Evolutionary conservation across 2,888 invertebrate genomes (phyloP).

Genomic region (Latheticus oryzae): DNA sequence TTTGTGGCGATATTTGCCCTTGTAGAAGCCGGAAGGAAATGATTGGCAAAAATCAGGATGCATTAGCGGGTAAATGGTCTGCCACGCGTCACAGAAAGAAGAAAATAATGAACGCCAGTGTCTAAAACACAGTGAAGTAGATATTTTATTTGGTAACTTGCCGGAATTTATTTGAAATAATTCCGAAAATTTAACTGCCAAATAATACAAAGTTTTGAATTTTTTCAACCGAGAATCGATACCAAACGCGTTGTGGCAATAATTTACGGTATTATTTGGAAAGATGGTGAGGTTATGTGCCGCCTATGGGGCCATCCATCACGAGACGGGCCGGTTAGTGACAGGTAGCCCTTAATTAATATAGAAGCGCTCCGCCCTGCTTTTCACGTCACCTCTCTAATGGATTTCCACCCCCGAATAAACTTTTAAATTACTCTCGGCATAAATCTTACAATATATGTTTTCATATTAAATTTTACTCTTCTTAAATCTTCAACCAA

Average conservation of each 20-base stretch:
- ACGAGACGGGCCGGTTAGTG: constrained; percentile 62
- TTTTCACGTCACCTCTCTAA: constrained; percentile 64
- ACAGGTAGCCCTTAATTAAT: constrained; percentile 66
- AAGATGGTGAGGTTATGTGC: constrained; percentile 48
- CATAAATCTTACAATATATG: constrained; percentile 59
- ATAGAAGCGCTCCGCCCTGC: constrained; percentile 64
- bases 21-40: constrained; percentile 54
- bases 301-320: constrained; percentile 63
- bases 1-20: constrained; percentile 34
- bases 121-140: neutral
- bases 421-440: constrained; percentile 62
- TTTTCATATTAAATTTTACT: constrained; percentile 41
- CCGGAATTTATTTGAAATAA: too few relatives aligned
- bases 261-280: constrained; percentile 26
- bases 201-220: too few relatives aligned
- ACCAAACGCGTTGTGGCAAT: constrained; percentile 11
- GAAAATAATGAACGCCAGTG: constrained; percentile 27
- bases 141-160: too few relatives aligned
- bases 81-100: constrained; percentile 50
- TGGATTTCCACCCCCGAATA: constrained; percentile 63
- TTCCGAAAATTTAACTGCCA: too few relatives aligned
- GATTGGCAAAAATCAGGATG: constrained; percentile 58
- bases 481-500: constrained; percentile 28
- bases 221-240: constrained; percentile 9
- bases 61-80: constrained; percentile 53